Percentiles rank a stretch among this genome's conserved stretches.
Conservation (phyloP, 1,140 invertebrate genomes). For the Monochamus saltuarius region DNA sequence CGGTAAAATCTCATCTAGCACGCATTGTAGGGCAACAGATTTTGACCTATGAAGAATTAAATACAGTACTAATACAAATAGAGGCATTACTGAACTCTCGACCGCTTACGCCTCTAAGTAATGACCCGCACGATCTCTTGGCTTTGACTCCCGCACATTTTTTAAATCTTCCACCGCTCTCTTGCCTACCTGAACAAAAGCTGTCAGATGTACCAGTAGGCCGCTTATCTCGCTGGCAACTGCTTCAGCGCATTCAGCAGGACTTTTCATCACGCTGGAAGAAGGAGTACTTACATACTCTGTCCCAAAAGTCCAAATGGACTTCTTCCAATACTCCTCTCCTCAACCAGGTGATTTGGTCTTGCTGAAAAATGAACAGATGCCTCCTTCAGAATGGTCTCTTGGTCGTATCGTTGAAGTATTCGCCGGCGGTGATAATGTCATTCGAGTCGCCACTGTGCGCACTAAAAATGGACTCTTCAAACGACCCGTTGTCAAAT, state of each 20-base stretch:
- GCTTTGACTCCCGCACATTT: conserved; percentile 38
- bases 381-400: too few species aligned
- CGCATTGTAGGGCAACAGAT: conserved; percentile 34
- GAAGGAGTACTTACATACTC: conserved; percentile 38
- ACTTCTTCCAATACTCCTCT: too few species aligned
- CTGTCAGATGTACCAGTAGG: conserved; percentile 7
- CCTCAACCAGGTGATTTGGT: too few species aligned
- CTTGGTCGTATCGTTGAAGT: too few species aligned
- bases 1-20: conserved; percentile 46
- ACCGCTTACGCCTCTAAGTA: conserved; percentile 36
- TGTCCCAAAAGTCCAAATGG: conserved; percentile 42
- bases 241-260: conserved; percentile 36
- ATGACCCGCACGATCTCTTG: conserved; percentile 42
- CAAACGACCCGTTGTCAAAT: too few species aligned
- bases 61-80: conserved; percentile 39
- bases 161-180: conserved; percentile 39
- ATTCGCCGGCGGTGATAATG: too few species aligned
- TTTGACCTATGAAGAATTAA: conserved; percentile 40
- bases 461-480: too few species aligned
- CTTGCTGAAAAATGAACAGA: too few species aligned
- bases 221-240: conserved; percentile 36
- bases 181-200: conserved; percentile 25
- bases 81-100: conserved; percentile 43
- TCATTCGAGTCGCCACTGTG: too few species aligned
- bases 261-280: conserved; percentile 41